phyloP scores from a whole-genome alignment of 2,888 invertebrate species.

The Nezara viridula region DNA sequence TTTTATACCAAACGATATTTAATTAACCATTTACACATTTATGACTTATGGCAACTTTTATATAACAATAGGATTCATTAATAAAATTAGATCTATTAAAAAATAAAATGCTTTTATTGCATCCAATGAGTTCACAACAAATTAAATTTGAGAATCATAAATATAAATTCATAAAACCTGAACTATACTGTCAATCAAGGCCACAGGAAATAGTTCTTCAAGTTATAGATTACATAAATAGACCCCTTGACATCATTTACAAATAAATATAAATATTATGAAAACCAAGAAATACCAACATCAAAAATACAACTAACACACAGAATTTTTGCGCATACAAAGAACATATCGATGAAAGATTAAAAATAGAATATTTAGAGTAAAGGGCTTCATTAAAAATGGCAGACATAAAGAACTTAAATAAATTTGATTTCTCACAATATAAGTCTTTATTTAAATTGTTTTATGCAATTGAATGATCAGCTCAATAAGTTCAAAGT shows the following conservation, averaged over 20 bases:
- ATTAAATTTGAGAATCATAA: background rate
- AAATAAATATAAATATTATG: background rate
- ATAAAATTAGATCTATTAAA: background rate
- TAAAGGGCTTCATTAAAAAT: background rate
- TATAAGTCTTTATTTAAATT: background rate
- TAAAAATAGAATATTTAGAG: background rate
- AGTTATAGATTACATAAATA: background rate
- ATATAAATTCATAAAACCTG: background rate
- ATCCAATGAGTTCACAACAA: background rate
- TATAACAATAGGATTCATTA: background rate
- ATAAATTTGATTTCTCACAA: background rate
- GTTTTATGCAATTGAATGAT: no score
- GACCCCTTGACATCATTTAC: background rate
- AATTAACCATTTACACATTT: background rate
- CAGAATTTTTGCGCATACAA: background rate
- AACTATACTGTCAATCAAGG: background rate
- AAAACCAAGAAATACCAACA: background rate
- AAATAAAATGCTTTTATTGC: background rate
- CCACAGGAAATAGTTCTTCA: background rate
- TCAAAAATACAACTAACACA: background rate
- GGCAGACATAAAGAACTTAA: background rate
- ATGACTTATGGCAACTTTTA: conserved; percentile 23
- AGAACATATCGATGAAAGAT: background rate
- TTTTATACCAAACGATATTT: background rate
- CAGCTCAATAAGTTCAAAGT: no score